Conservation (phyloP, 2,113 vertebrate species). For the Dasyornis broadbenti region DNA sequence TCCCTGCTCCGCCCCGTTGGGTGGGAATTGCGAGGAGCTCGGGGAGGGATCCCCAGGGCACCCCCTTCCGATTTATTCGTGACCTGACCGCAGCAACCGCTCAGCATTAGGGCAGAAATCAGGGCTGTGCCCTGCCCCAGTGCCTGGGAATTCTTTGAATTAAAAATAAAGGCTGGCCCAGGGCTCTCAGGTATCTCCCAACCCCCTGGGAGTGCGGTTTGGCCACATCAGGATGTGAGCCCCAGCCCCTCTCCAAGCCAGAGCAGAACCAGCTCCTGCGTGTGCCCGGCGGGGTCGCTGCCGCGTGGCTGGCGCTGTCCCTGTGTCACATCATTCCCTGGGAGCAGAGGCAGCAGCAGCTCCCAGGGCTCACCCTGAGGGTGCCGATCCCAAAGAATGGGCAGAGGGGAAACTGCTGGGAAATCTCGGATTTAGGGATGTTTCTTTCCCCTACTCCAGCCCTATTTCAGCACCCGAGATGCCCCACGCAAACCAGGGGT, state of each 20-base stretch:
- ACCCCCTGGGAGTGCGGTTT: accelerated
- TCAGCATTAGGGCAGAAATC: accelerated
- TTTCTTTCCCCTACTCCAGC: accelerated
- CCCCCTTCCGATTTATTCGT: accelerated
- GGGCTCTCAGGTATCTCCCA: background rate
- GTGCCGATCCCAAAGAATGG: background rate
- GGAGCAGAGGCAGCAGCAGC: background rate
- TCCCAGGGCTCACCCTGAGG: accelerated
- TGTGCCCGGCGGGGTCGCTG: accelerated
- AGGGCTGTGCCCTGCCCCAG: accelerated
- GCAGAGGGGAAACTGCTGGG: accelerated
- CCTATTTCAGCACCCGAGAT: background rate
- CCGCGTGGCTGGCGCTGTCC: accelerated
- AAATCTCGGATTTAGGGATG: accelerated
- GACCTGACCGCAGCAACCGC: accelerated
- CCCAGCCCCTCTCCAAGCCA: background rate
- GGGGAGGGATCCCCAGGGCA: background rate
- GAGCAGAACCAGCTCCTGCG: accelerated
- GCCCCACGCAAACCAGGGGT: accelerated
- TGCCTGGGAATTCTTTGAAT: background rate
- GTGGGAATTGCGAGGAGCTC: accelerated
- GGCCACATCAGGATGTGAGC: accelerated
- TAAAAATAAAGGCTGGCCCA: accelerated
- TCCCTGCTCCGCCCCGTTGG: accelerated
- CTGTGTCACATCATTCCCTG: accelerated